phyloP scores from a whole-genome alignment of 2,113 vertebrate species.

The Mus spicilegus region DNA sequence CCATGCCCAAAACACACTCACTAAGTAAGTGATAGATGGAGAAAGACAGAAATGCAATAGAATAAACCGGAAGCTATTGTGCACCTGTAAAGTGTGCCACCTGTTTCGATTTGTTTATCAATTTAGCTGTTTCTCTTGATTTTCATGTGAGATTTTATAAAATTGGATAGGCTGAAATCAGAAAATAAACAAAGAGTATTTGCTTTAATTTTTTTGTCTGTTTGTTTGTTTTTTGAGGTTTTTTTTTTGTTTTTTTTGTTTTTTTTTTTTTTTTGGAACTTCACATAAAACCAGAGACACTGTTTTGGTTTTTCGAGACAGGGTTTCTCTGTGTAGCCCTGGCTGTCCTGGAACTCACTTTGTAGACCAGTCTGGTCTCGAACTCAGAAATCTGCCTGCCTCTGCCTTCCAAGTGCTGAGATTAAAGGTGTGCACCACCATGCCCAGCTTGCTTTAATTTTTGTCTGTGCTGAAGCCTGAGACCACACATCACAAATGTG shows the following conservation, averaged over 20 bases:
- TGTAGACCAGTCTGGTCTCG: no score
- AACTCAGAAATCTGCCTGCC: no score
- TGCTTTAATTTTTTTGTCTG: background rate
- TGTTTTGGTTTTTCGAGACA: no score
- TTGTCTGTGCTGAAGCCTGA: background rate
- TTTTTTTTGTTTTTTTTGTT: no score
- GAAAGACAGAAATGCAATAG: constrained; percentile 27
- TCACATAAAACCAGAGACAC: no score
- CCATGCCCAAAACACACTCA: background rate
- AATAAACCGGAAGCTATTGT: background rate
- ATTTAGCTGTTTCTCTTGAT: background rate
- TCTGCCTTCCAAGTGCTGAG: no score
- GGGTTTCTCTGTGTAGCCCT: no score
- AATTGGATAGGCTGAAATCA: background rate
- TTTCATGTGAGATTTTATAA: constrained; percentile 26
- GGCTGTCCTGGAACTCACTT: no score
- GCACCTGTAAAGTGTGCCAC: background rate
- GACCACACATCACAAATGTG: background rate
- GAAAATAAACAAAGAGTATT: background rate
- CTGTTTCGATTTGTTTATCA: constrained; percentile 40
- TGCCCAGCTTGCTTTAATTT: background rate
- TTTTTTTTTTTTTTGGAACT: no score
- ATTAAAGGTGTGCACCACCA: no score
- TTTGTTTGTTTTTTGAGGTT: no score
- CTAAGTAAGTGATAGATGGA: constrained; percentile 19